Conservation (phyloP, 2,797 vertebrate genomes). For the Cynopterus sphinx region DNA sequence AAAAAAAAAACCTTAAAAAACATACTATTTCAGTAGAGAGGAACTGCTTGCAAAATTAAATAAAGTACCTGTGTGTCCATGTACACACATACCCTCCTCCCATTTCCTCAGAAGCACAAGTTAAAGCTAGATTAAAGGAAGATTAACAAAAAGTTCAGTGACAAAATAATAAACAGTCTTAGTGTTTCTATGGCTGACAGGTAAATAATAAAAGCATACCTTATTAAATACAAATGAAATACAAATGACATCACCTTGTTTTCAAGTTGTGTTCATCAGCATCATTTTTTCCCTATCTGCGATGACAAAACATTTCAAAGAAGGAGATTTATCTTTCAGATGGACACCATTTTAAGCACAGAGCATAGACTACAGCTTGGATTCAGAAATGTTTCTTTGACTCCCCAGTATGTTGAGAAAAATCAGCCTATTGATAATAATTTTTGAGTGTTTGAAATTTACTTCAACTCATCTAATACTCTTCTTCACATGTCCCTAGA, state of each 20-base stretch:
- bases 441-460: neutral
- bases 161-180: constrained; percentile 45
- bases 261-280: constrained; percentile 49
- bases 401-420: neutral
- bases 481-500: neutral
- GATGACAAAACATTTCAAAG: constrained; percentile 58
- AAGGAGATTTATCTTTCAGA: constrained; percentile 36
- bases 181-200: constrained; percentile 49
- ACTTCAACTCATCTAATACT: neutral
- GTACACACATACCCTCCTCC: neutral
- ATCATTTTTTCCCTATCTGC: constrained; percentile 46
- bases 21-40: neutral
- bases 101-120: neutral
- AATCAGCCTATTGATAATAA: neutral
- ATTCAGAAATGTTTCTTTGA: neutral
- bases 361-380: constrained; percentile 28
- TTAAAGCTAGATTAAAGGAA: constrained; percentile 43
- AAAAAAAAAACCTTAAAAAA: constrained; percentile 3
- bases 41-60: constrained; percentile 4
- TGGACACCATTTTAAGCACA: constrained; percentile 50
- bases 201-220: constrained; percentile 21
- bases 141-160: constrained; percentile 53
- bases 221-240: constrained; percentile 65
- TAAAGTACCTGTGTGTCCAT: neutral
- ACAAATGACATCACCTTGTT: constrained; percentile 61